Evolutionary conservation across 1,140 invertebrate species (phyloP).

Genomic region (Megalonaias nervosa): DNA sequence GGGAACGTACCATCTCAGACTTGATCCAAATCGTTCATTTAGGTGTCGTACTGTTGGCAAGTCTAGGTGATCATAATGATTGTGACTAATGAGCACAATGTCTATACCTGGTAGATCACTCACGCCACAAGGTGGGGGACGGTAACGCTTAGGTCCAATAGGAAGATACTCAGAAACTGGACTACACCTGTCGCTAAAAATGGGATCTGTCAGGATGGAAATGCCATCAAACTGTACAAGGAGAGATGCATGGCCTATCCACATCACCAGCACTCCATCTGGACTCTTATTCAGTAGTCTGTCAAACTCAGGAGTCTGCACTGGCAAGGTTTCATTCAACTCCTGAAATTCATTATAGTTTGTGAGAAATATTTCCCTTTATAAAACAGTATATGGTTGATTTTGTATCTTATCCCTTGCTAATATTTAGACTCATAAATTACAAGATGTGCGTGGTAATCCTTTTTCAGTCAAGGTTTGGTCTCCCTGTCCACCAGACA

Average conservation of each 20-base stretch:
- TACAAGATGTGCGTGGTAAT: no score
- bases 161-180: constrained; percentile 12
- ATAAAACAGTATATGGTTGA: no score
- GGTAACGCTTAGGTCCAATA: constrained; percentile 64
- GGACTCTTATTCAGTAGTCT: constrained; percentile 2
- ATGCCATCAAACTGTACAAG: constrained; percentile 68
- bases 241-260: constrained; percentile 70
- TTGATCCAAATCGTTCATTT: constrained; percentile 60
- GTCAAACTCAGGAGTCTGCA: constrained; percentile 19
- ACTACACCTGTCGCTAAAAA: constrained; percentile 61
- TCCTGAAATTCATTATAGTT: constrained; percentile 8
- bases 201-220: constrained; percentile 66
- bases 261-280: constrained; percentile 45
- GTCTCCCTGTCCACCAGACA: no score
- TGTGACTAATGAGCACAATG: constrained; percentile 73
- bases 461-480: no score
- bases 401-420: no score
- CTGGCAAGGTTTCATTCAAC: constrained; percentile 29
- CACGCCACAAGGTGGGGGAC: constrained; percentile 66
- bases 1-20: constrained; percentile 72
- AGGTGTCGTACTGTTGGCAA: constrained; percentile 57
- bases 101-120: constrained; percentile 70
- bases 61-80: constrained; percentile 75
- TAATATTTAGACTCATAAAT: no score
- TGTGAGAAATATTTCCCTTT: no score